Evolutionary conservation across 2,113 vertebrate species (phyloP).

Genomic region (Barbus barbus): DNA sequence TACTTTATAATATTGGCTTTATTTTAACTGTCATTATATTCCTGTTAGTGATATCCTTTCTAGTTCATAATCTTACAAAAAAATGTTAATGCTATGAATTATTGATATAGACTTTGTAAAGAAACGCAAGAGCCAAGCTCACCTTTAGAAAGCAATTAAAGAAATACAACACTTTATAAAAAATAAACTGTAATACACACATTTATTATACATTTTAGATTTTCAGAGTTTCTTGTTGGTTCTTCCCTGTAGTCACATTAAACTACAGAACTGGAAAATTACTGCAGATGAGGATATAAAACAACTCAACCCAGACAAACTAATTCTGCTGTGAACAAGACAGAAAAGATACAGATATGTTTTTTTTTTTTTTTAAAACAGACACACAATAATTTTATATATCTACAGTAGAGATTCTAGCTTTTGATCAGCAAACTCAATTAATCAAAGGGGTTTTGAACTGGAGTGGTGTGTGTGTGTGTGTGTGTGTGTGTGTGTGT

Average conservation of each 20-base stretch:
- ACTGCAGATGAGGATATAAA: not conserved
- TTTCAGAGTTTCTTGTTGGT: not conserved
- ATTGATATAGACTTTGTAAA: too few species aligned
- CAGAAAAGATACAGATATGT: not conserved
- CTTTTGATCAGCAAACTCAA: constrained; percentile 63
- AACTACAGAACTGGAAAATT: not conserved
- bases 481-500: constrained; percentile 45
- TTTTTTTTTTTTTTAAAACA: too few species aligned
- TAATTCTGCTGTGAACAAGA: not conserved
- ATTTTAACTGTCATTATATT: not conserved
- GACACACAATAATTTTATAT: not conserved
- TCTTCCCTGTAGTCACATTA: not conserved
- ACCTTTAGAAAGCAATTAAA: not conserved
- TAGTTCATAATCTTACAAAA: not conserved
- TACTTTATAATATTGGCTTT: not conserved
- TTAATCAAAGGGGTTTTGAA: constrained; percentile 53
- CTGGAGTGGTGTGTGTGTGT: constrained; percentile 41
- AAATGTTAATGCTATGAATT: not conserved
- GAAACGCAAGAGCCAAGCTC: too few species aligned
- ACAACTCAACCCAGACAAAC: not conserved
- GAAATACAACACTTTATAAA: not conserved
- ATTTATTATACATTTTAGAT: not conserved
- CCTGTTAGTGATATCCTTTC: not conserved
- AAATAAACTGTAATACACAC: not conserved
- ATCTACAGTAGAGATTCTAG: constrained; percentile 37